A percentile compares a stretch with the other conserved stretches of the same genome.
Conservation (phyloP, 2,888 invertebrate genomes). For the Herminia tarsipennalis region DNA sequence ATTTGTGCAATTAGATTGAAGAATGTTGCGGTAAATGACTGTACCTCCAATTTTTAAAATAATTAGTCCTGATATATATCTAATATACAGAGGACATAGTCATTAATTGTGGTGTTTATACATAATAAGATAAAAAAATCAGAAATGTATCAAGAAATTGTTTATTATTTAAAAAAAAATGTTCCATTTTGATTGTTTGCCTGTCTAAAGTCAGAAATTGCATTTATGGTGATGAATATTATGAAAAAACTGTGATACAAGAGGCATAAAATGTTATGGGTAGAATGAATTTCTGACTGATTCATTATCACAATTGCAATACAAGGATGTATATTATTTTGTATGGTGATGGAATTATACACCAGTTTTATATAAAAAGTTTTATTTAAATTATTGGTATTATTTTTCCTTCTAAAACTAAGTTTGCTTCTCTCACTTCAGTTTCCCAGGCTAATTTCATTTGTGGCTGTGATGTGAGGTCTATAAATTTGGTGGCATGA, state of each 20-base stretch:
- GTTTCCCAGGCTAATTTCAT: conserved; percentile 71
- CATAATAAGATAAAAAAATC: too few relatives aligned
- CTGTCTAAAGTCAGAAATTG: conserved; percentile 27
- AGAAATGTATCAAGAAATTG: too few relatives aligned
- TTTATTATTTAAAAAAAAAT: too few relatives aligned
- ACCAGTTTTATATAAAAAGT: conserved; percentile 43
- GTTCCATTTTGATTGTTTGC: conserved; percentile 10
- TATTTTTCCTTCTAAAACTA: conserved; percentile 66
- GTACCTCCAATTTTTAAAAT: too few relatives aligned
- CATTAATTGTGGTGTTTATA: too few relatives aligned
- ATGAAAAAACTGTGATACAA: conserved; percentile 31
- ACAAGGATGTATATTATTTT: conserved; percentile 45
- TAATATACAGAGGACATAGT: too few relatives aligned
- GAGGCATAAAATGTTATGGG: conserved; percentile 9
- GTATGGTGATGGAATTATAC: conserved; percentile 61
- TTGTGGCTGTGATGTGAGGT: conserved; percentile 62
- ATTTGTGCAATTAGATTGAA: too few relatives aligned
- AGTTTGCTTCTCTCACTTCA: conserved; percentile 72
- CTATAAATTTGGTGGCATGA: conserved; percentile 72
- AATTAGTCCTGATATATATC: too few relatives aligned
- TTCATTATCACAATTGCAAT: conserved; percentile 48
- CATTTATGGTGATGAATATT: conserved; percentile 33
- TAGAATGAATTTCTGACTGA: conserved; percentile 21
- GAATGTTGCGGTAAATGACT: too few relatives aligned
- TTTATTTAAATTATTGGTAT: conserved; percentile 52